Conservation (phyloP, 2,113 vertebrate species). For the Corvus cornix region DNA sequence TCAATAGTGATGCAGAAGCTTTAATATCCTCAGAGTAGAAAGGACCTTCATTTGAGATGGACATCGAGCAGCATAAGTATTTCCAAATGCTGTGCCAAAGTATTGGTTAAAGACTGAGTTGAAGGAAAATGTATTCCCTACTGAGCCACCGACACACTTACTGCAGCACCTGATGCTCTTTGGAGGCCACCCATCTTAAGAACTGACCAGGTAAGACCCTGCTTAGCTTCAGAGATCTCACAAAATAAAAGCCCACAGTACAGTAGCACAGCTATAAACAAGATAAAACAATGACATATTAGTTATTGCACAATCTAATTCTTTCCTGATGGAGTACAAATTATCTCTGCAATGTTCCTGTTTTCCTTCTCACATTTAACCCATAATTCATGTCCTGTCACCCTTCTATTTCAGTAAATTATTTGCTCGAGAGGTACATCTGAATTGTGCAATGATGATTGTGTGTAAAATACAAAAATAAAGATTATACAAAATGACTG, state of each 20-base stretch:
- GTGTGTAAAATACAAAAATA: not conserved
- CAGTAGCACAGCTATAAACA: conserved; percentile 55
- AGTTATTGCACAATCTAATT: conserved; percentile 17
- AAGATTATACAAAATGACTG: not conserved
- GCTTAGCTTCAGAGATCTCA: conserved; percentile 52
- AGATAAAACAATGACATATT: conserved; percentile 44
- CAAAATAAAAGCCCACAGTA: conserved; percentile 60
- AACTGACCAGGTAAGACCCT: conserved; percentile 60
- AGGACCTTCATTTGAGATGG: conserved; percentile 47
- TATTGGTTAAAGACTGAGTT: not conserved
- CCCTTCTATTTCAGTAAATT: not conserved
- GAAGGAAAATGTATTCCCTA: not conserved
- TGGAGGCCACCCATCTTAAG: conserved; percentile 52
- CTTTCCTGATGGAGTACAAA: not conserved
- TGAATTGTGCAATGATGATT: not conserved
- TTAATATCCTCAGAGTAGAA: conserved; percentile 68
- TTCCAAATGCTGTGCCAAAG: conserved; percentile 27
- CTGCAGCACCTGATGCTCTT: conserved; percentile 56
- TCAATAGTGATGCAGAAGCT: not conserved
- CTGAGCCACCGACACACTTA: conserved; percentile 33
- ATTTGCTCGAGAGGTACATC: not conserved
- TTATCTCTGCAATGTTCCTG: not conserved
- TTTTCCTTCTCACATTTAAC: not conserved
- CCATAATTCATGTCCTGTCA: not conserved
- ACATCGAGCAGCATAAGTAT: not conserved